These are phyloP conservation scores for Zosterops pallidus DNA, from an alignment of 2,113 vertebrate species.

Conservation along the genomic window DNA sequence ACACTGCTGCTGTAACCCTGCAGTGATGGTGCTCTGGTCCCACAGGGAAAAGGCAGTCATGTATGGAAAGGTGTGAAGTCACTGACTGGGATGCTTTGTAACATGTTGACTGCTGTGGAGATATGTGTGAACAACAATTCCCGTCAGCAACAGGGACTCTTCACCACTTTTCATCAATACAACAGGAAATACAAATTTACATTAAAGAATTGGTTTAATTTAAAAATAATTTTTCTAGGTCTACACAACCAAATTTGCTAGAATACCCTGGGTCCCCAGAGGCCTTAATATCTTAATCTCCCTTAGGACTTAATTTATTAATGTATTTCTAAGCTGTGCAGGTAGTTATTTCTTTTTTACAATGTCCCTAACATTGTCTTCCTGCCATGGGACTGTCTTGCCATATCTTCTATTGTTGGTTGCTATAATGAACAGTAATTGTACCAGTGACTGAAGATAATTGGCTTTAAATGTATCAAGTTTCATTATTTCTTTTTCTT, in stretches of 20 bases:
- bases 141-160: not conserved
- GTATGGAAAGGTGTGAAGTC: not conserved
- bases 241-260: not conserved
- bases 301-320: not conserved
- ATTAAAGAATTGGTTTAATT: not conserved
- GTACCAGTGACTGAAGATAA: not conserved
- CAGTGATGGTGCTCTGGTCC: not conserved
- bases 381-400: not conserved
- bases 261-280: not conserved
- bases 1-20: not conserved
- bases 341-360: conserved; percentile 30
- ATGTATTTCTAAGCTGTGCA: not conserved
- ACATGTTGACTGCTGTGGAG: accelerated
- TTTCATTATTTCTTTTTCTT: not conserved
- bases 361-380: not conserved
- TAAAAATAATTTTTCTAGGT: not conserved
- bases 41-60: not conserved
- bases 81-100: not conserved
- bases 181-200: not conserved
- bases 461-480: not conserved
- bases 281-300: not conserved
- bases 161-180: not conserved
- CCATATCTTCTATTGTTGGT: not conserved
- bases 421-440: not conserved
- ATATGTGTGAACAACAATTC: not conserved